These are phyloP conservation scores for Pachyrhynchus sulphureomaculatus DNA, from an alignment of 1,140 invertebrate species.

Conservation along the genomic window DNA sequence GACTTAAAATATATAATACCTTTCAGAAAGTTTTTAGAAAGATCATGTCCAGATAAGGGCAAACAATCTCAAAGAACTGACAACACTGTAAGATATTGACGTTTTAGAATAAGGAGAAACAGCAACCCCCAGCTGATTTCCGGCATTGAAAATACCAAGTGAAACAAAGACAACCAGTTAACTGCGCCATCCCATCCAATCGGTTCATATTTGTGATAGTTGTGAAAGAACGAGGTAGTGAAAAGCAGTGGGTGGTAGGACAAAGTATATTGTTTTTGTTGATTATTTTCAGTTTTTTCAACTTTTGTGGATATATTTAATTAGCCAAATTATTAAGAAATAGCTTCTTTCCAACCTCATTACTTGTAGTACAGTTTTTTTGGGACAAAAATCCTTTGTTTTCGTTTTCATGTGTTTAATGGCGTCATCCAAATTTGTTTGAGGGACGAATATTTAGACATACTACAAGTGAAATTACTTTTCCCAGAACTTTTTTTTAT, in stretches of 20 bases:
- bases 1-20: too few species aligned
- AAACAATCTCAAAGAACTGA: too few species aligned
- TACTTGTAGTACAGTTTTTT: neutral
- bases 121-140: constrained; percentile 19
- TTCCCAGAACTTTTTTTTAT: neutral
- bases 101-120: neutral
- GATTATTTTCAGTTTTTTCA: constrained; percentile 28
- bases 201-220: neutral
- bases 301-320: constrained; percentile 4
- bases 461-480: constrained; percentile 12
- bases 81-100: too few species aligned
- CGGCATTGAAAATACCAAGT: neutral
- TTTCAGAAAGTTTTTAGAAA: too few species aligned
- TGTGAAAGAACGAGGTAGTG: neutral
- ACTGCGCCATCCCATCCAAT: neutral
- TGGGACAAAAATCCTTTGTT: constrained; percentile 44
- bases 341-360: neutral
- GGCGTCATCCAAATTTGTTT: constrained; percentile 29
- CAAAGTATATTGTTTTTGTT: constrained; percentile 30
- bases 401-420: constrained; percentile 38
- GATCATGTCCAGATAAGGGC: too few species aligned
- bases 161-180: neutral
- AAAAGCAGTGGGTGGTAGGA: constrained; percentile 22
- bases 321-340: neutral
- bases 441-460: constrained; percentile 9